Conservation (phyloP, 2,888 invertebrate genomes). For the Cantharis nigra region DNA sequence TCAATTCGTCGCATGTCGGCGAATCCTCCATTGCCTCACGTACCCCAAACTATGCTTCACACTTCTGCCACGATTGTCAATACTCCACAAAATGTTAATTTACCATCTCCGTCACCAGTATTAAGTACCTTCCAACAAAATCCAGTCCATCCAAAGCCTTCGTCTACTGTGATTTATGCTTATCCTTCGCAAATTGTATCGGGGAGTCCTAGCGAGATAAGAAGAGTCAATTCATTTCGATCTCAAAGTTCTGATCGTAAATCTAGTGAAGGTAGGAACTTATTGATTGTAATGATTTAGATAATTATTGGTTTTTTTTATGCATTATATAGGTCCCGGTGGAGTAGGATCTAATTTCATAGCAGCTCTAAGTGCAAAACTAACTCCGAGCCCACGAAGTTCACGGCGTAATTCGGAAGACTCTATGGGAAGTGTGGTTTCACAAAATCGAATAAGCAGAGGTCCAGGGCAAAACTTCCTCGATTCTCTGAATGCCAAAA, state of each 20-base stretch:
- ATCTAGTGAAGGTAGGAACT: conserved; percentile 57
- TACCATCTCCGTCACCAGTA: conserved; percentile 38
- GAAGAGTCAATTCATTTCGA: conserved; percentile 60
- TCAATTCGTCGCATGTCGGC: conserved; percentile 63
- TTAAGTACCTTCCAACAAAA: conserved; percentile 52
- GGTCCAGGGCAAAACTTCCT: conserved; percentile 68
- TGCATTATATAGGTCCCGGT: conserved; percentile 49
- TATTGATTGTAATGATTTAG: conserved; percentile 5
- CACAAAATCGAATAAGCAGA: conserved; percentile 52
- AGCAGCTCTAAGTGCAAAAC: conserved; percentile 72
- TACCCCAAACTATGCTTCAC: conserved; percentile 31
- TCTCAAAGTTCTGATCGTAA: conserved; percentile 67
- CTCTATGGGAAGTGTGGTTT: conserved; percentile 22
- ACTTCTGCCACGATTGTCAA: conserved; percentile 13
- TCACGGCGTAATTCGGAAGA: conserved; percentile 59
- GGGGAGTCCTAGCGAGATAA: conserved; percentile 59
- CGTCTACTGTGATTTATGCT: conserved; percentile 59
- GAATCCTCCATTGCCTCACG: conserved; percentile 47
- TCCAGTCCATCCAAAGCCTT: conserved; percentile 46
- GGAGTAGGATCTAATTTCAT: conserved; percentile 70
- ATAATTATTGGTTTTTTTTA: not conserved
- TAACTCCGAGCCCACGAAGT: conserved; percentile 66
- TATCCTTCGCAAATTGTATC: conserved; percentile 59
- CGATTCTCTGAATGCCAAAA: conserved; percentile 80
- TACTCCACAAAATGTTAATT: conserved; percentile 2